Percentiles rank a stretch among this genome's conserved stretches.
Evolutionary conservation across 1,140 invertebrate species (phyloP).

Genomic region (Monochamus saltuarius): DNA sequence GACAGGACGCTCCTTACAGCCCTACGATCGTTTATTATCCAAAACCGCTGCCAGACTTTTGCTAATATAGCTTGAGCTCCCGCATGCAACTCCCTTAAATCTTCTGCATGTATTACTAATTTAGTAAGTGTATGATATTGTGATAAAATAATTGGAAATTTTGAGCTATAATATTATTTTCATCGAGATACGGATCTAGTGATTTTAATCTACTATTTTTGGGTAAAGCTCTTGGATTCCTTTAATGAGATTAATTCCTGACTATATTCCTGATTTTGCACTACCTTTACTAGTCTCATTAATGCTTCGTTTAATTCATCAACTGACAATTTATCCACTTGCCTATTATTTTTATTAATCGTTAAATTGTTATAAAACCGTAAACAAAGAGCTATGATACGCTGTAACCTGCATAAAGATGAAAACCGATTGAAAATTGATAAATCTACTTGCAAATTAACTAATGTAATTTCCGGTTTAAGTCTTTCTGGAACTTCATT

Average conservation of each 20-base stretch:
- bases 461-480: no score
- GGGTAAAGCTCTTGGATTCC: background rate
- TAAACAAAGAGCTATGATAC: no score
- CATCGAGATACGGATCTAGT: slow-evolving; percentile 49
- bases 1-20: slow-evolving; percentile 3
- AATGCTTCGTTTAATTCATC: no score
- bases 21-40: slow-evolving; percentile 32
- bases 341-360: no score
- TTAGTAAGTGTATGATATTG: slow-evolving; percentile 30
- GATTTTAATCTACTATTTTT: slow-evolving; percentile 19
- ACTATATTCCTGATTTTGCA: slow-evolving; percentile 2
- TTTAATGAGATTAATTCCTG: slow-evolving; percentile 11
- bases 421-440: no score
- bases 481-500: no score
- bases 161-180: slow-evolving; percentile 40
- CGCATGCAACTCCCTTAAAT: slow-evolving; percentile 32
- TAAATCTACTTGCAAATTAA: no score
- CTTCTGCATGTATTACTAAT: slow-evolving; percentile 32
- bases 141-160: slow-evolving; percentile 40
- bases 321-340: no score
- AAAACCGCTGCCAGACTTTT: slow-evolving; percentile 29
- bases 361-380: no score
- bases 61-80: slow-evolving; percentile 8
- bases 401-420: no score
- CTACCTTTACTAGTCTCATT: background rate